Percentiles rank a stretch among this genome's conserved stretches.
Evolutionary conservation across 2,113 vertebrate species (phyloP).

Genomic region (Phaethornis superciliosus): DNA sequence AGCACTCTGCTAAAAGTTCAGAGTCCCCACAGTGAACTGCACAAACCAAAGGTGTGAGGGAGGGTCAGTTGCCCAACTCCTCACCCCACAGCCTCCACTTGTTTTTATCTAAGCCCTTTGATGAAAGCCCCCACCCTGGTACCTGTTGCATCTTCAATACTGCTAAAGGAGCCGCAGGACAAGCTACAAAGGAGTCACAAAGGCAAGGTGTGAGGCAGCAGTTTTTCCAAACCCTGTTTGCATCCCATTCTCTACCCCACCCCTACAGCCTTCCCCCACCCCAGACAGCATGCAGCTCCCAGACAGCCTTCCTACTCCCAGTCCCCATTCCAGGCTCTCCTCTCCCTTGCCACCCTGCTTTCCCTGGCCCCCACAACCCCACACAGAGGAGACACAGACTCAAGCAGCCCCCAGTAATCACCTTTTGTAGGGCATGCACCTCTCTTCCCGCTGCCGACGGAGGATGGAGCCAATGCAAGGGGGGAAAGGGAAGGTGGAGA

Average conservation of each 20-base stretch:
- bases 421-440: slow-evolving; percentile 73
- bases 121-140: neutral
- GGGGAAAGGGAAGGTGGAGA: slow-evolving; percentile 93
- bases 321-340: neutral
- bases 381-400: neutral
- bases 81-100: neutral
- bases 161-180: slow-evolving; percentile 79
- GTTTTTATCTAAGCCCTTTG: neutral
- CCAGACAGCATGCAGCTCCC: neutral
- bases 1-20: neutral
- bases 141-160: slow-evolving; percentile 80
- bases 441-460: slow-evolving; percentile 79
- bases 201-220: neutral
- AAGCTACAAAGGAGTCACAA: slow-evolving; percentile 41
- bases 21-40: neutral
- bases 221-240: neutral
- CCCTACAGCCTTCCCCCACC: neutral
- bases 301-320: neutral
- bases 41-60: neutral
- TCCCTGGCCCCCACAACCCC: neutral
- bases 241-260: neutral
- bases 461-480: slow-evolving; percentile 91
- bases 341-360: neutral
- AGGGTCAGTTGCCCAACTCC: neutral
- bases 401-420: neutral